phyloP scores from a whole-genome alignment of 2,113 vertebrate genomes.

The Psephotus haematonotus region DNA sequence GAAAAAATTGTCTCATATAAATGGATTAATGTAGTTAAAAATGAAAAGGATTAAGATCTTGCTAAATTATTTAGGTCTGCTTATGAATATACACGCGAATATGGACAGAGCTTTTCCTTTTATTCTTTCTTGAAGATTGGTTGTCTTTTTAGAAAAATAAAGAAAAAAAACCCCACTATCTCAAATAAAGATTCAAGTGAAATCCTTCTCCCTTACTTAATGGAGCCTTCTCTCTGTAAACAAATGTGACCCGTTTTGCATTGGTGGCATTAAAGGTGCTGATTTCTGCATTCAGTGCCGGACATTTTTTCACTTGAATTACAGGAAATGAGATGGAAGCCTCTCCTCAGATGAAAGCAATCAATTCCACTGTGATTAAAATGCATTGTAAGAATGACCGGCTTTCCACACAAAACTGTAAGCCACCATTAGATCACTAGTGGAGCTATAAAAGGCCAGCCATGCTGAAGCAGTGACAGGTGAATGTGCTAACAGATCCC shows the following conservation, averaged over 20 bases:
- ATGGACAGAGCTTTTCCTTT: background rate
- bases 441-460: background rate
- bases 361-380: constrained; percentile 20
- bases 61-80: constrained; percentile 27
- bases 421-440: background rate
- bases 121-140: background rate
- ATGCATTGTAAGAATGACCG: background rate
- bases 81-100: background rate
- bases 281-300: background rate
- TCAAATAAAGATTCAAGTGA: constrained; percentile 22
- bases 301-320: background rate
- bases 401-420: background rate
- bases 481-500: constrained; percentile 19
- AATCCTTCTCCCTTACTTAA: constrained; percentile 12
- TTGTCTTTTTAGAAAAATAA: background rate
- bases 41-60: constrained; percentile 10
- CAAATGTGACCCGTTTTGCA: background rate
- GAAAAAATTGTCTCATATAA: background rate
- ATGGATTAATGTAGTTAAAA: constrained; percentile 38
- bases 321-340: background rate
- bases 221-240: background rate
- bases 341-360: background rate
- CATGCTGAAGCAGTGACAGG: constrained; percentile 3
- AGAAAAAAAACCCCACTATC: background rate
- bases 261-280: background rate